These are phyloP conservation scores for Nibea coibor DNA, from an alignment of 2,113 vertebrate species.

Conservation along the genomic window DNA sequence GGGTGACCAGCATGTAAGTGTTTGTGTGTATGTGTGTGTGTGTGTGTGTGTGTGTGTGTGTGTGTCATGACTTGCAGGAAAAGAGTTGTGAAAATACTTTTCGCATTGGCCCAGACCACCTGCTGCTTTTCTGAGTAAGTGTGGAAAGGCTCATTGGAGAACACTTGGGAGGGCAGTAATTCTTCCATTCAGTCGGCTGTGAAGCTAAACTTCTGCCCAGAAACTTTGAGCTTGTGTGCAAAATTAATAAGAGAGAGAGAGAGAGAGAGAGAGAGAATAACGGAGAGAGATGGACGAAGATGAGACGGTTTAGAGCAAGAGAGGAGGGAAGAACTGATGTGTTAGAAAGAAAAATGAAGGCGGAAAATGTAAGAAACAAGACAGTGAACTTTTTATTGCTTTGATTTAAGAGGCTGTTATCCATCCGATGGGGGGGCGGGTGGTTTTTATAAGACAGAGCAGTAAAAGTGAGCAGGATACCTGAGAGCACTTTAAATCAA, in stretches of 20 bases:
- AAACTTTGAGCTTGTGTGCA: conserved; percentile 22
- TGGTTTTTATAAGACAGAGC: conserved; percentile 64
- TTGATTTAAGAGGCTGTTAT: conserved; percentile 67
- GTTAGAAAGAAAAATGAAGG: conserved; percentile 2
- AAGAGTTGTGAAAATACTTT: conserved; percentile 60
- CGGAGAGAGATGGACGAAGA: conserved; percentile 3
- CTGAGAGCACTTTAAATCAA: conserved; percentile 62
- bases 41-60: background rate
- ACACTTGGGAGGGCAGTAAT: conserved; percentile 62
- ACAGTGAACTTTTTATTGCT: conserved; percentile 58
- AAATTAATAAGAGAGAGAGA: conserved; percentile 14
- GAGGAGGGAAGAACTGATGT: background rate
- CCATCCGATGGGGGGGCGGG: conserved; percentile 50
- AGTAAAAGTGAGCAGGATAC: conserved; percentile 51
- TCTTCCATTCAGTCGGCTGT: conserved; percentile 45
- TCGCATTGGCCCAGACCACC: conserved; percentile 39
- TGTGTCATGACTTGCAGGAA: conserved; percentile 45
- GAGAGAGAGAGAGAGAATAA: background rate
- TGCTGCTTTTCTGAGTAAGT: conserved; percentile 67
- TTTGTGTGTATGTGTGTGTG: background rate
- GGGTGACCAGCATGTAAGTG: conserved; percentile 35
- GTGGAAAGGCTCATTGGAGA: conserved; percentile 64
- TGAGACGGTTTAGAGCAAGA: conserved; percentile 3
- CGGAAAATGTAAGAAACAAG: conserved; percentile 32
- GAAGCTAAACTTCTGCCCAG: conserved; percentile 39